A percentile compares a stretch with the other conserved stretches of the same genome.
phyloP scores from a whole-genome alignment of 2,113 vertebrate genomes.

The Grallaria varia region DNA sequence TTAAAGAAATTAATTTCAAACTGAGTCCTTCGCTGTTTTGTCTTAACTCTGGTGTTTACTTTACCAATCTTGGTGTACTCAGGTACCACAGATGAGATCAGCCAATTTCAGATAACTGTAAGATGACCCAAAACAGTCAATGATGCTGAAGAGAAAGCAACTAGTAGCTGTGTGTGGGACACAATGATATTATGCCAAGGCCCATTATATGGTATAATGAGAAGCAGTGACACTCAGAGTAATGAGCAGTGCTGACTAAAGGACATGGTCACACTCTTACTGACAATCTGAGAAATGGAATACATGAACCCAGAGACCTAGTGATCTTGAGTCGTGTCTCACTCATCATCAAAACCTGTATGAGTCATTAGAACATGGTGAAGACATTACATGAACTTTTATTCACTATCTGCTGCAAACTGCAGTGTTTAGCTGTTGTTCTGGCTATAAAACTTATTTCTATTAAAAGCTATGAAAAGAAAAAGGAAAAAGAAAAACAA shows the following conservation, averaged over 20 bases:
- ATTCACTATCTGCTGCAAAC: background rate
- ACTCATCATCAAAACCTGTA: constrained; percentile 8
- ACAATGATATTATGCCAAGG: background rate
- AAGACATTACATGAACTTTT: background rate
- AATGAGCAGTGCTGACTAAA: background rate
- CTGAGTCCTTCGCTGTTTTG: background rate
- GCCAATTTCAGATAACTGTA: background rate
- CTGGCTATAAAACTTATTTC: background rate
- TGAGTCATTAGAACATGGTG: constrained; percentile 16
- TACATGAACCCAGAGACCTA: background rate
- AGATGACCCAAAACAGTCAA: background rate
- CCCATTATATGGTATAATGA: background rate
- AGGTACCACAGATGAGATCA: background rate
- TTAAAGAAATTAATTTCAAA: background rate
- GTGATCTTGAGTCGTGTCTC: background rate
- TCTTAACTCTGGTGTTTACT: background rate
- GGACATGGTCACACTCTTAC: background rate
- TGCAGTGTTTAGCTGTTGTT: constrained; percentile 6
- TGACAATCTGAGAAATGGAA: background rate
- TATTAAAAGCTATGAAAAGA: background rate
- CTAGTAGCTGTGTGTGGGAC: background rate
- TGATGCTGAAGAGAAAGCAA: background rate
- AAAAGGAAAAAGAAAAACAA: background rate
- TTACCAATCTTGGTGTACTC: background rate
- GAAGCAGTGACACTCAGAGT: background rate